These are phyloP conservation scores for Monopterus albus DNA, from an alignment of 2,113 vertebrate genomes.

Conservation along the genomic window DNA sequence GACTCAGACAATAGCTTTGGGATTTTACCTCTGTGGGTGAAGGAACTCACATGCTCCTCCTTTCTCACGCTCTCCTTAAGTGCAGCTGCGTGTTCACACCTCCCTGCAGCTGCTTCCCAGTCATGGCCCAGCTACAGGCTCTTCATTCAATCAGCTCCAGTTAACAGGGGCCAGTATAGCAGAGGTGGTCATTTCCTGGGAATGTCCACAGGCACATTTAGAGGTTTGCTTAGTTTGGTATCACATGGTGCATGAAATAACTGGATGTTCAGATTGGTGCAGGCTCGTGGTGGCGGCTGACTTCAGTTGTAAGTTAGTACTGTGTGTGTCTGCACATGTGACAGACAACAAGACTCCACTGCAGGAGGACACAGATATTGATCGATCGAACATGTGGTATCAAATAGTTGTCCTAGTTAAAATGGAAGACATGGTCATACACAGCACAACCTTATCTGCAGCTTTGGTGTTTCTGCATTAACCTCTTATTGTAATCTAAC, in stretches of 20 bases:
- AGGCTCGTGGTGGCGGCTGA: slow-evolving; percentile 22
- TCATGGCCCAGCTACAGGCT: slow-evolving; percentile 25
- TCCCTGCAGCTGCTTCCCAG: slow-evolving; percentile 20
- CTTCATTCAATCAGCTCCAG: slow-evolving; percentile 8
- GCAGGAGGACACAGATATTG: too few relatives aligned
- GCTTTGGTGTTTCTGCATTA: too few relatives aligned
- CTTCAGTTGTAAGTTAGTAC: not conserved
- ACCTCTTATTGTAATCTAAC: too few relatives aligned
- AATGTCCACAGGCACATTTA: not conserved
- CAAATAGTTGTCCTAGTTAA: too few relatives aligned
- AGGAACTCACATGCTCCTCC: not conserved
- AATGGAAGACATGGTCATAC: not conserved
- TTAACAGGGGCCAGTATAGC: not conserved
- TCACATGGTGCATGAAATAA: slow-evolving; percentile 15
- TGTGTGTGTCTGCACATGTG: slow-evolving; percentile 24
- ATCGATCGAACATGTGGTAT: too few relatives aligned
- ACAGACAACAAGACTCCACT: not conserved
- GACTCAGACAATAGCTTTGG: too few relatives aligned
- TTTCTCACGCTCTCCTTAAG: not conserved
- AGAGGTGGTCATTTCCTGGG: not conserved
- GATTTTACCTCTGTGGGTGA: not conserved
- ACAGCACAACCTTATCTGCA: too few relatives aligned
- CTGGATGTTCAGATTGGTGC: not conserved
- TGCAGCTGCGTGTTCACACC: slow-evolving; percentile 1
- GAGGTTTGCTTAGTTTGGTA: not conserved